These are phyloP conservation scores for Scaptomyza polygonia DNA, from an alignment of 2,888 invertebrate species.

Conservation along the genomic window DNA sequence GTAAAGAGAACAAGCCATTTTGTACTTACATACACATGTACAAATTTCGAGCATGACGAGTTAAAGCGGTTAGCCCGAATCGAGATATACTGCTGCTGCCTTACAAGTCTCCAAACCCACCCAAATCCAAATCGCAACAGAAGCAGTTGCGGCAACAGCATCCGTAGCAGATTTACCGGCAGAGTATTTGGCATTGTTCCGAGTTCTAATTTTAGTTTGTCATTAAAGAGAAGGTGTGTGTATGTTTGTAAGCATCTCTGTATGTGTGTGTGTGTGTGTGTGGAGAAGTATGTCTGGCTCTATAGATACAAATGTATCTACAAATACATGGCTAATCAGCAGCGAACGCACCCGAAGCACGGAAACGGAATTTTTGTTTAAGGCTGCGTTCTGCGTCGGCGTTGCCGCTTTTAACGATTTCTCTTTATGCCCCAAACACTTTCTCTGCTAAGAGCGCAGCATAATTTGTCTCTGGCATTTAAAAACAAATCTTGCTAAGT, in stretches of 20 bases:
- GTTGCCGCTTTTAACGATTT: slow-evolving; percentile 57
- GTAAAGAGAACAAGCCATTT: background rate
- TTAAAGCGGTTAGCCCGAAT: slow-evolving; percentile 8
- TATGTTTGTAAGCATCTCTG: slow-evolving; percentile 30
- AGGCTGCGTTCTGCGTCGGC: slow-evolving; percentile 56
- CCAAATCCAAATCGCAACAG: slow-evolving; percentile 29
- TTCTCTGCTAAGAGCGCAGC: slow-evolving; percentile 43
- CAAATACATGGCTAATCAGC: slow-evolving; percentile 26
- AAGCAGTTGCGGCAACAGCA: slow-evolving; percentile 33
- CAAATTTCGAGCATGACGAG: slow-evolving; percentile 47
- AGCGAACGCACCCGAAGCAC: slow-evolving; percentile 28
- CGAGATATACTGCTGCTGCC: slow-evolving; percentile 18
- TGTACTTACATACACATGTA: slow-evolving; percentile 13
- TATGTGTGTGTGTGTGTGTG: slow-evolving; percentile 22
- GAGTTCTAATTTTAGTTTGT: slow-evolving; percentile 80
- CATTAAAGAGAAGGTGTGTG: slow-evolving; percentile 71
- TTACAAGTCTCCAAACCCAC: slow-evolving; percentile 34
- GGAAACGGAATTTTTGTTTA: slow-evolving; percentile 17
- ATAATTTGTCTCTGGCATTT: slow-evolving; percentile 43
- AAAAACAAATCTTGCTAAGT: slow-evolving; percentile 15
- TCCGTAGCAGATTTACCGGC: slow-evolving; percentile 59
- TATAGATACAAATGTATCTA: slow-evolving; percentile 4
- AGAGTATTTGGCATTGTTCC: slow-evolving; percentile 82
- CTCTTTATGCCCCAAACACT: slow-evolving; percentile 44
- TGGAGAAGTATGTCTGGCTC: slow-evolving; percentile 41